Conservation (phyloP, 2,113 vertebrate genomes). For the Centrocercus urophasianus region DNA sequence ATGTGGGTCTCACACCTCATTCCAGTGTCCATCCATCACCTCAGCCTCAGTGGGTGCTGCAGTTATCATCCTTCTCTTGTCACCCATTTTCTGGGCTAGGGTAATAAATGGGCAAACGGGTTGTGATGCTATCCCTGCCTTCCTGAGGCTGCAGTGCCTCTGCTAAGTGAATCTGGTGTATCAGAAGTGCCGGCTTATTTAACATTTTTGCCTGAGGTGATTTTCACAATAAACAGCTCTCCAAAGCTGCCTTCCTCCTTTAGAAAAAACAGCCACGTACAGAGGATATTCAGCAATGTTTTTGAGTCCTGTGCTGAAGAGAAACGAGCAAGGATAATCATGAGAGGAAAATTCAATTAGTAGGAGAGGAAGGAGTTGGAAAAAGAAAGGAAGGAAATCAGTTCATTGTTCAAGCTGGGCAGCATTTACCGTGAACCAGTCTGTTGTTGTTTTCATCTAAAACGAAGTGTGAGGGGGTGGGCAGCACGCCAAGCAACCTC, state of each 20-base stretch:
- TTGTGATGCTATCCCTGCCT: neutral
- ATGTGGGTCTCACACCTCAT: neutral
- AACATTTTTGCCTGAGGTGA: neutral
- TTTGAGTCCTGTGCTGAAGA: neutral
- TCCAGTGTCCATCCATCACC: neutral
- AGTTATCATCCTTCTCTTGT: neutral
- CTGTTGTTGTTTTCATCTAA: neutral
- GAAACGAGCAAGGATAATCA: conserved; percentile 8
- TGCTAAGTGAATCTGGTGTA: neutral
- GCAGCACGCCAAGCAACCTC: neutral
- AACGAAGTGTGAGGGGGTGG: neutral
- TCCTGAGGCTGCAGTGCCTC: neutral
- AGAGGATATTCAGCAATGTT: neutral
- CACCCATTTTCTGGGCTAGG: neutral
- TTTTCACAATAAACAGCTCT: neutral
- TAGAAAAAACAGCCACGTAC: neutral
- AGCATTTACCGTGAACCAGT: neutral
- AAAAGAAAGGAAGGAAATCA: conserved; percentile 41
- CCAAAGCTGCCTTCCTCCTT: neutral
- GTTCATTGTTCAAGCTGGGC: conserved; percentile 15
- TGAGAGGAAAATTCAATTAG: conserved; percentile 36
- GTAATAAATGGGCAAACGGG: neutral
- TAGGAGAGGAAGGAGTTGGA: neutral
- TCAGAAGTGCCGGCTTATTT: conserved; percentile 7
- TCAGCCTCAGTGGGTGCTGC: neutral